A percentile compares a stretch with the other conserved stretches of the same genome.
These are phyloP conservation scores for Episyrphus balteatus DNA, from an alignment of 1,140 invertebrate species.

Conservation along the genomic window DNA sequence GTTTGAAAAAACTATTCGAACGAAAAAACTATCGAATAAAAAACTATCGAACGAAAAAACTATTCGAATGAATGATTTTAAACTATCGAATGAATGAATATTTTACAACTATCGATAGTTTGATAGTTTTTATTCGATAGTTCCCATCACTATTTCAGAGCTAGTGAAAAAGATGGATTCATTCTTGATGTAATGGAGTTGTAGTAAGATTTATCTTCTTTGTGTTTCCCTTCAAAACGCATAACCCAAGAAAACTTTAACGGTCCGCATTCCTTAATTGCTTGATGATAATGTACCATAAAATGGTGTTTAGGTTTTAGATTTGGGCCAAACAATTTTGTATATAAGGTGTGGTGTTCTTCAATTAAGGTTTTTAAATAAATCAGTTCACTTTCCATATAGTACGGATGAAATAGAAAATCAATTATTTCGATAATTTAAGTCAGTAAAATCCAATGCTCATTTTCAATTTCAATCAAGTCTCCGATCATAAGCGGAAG, in stretches of 20 bases:
- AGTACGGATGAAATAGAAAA: background rate
- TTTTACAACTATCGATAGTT: no score
- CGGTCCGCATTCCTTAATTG: conserved; percentile 15
- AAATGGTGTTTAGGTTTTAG: conserved; percentile 20
- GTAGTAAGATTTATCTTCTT: background rate
- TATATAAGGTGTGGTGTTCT: background rate
- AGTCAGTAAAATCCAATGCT: conserved; percentile 11
- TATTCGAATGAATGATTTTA: no score
- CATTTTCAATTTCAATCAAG: conserved; percentile 15
- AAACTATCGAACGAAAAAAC: no score
- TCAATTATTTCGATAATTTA: background rate
- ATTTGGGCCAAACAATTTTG: background rate
- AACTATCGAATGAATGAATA: no score
- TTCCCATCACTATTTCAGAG: no score
- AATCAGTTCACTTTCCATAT: background rate
- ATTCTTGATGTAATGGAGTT: background rate
- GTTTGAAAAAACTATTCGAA: no score
- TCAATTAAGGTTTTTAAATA: background rate
- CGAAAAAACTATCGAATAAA: no score
- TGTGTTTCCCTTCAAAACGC: background rate
- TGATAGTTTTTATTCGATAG: no score
- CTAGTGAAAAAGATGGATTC: background rate
- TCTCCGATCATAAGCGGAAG: conserved; percentile 23
- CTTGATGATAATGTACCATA: conserved; percentile 16
- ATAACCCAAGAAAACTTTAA: conserved; percentile 1